A percentile compares a stretch with the other conserved stretches of the same genome.
phyloP scores from a whole-genome alignment of 1,140 invertebrate genomes.

The Drosophila biarmipes region DNA sequence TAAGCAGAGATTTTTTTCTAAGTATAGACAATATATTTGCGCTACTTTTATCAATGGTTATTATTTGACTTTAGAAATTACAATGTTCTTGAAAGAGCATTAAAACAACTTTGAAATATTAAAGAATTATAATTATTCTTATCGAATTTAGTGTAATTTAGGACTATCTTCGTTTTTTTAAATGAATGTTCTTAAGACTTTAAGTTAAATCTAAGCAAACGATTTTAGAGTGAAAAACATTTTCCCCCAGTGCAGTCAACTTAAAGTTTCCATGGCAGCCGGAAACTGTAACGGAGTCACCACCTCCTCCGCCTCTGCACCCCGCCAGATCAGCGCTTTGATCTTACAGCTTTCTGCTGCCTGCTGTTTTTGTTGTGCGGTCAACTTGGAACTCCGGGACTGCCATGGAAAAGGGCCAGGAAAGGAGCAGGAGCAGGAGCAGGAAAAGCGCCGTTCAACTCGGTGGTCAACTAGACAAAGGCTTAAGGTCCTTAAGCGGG shows the following conservation, averaged over 20 bases:
- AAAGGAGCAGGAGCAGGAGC: neutral
- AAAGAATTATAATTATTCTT: too few relatives aligned
- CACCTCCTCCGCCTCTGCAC: conserved; percentile 1
- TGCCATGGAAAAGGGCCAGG: neutral
- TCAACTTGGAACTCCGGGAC: conserved; percentile 20
- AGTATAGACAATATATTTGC: too few relatives aligned
- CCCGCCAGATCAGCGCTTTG: conserved; percentile 45
- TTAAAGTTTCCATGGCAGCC: conserved; percentile 39
- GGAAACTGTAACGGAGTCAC: conserved; percentile 21
- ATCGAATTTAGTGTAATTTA: too few relatives aligned
- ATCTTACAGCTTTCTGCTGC: conserved; percentile 32
- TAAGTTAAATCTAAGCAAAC: too few relatives aligned
- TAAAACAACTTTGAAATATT: too few relatives aligned
- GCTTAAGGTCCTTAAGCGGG: conserved; percentile 53
- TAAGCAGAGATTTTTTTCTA: too few relatives aligned
- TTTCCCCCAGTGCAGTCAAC: conserved; percentile 1
- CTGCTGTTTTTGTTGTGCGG: conserved; percentile 40
- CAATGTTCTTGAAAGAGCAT: too few relatives aligned
- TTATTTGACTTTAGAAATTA: too few relatives aligned
- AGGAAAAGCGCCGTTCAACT: conserved; percentile 2
- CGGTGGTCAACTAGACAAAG: conserved; percentile 45
- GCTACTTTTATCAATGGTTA: too few relatives aligned
- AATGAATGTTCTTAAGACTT: too few relatives aligned
- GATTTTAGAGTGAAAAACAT: neutral
- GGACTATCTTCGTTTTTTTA: too few relatives aligned